A percentile compares a stretch with the other conserved stretches of the same genome.
Conservation (phyloP, 1,140 invertebrate genomes). For the Gryon sp. region DNA sequence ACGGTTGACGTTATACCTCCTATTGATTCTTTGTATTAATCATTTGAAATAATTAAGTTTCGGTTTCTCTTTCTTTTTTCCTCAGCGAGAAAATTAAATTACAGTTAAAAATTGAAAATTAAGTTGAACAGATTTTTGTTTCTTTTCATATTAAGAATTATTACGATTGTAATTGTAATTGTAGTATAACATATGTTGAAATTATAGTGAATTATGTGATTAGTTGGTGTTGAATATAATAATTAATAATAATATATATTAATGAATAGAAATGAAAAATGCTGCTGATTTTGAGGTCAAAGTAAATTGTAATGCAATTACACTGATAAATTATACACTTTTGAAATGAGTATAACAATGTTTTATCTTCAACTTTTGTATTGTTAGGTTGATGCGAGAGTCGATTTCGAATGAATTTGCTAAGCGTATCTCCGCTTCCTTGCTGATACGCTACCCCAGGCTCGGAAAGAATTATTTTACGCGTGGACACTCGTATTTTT, state of each 20-base stretch:
- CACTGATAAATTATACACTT: constrained; percentile 7
- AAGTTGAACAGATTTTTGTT: too few species aligned
- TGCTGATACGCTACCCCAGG: constrained; percentile 40
- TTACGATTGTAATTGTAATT: too few species aligned
- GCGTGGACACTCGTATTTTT: constrained; percentile 33
- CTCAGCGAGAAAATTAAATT: too few species aligned
- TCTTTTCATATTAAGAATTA: too few species aligned
- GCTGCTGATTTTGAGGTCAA: constrained; percentile 6
- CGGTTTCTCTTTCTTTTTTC: too few species aligned
- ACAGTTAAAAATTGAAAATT: too few species aligned
- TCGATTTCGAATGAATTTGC: constrained; percentile 67
- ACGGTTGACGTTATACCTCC: constrained; percentile 12
- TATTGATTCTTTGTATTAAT: constrained; percentile 4
- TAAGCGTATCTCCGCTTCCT: constrained; percentile 77
- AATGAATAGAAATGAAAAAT: background rate
- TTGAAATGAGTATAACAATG: constrained; percentile 17
- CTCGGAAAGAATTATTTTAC: constrained; percentile 56
- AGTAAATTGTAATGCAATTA: constrained; percentile 8
- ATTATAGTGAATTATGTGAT: too few species aligned
- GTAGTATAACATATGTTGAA: too few species aligned
- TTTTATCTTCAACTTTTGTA: constrained; percentile 20
- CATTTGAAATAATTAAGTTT: constrained; percentile 4
- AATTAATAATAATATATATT: too few species aligned
- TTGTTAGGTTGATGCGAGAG: constrained; percentile 60
- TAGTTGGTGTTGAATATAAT: too few species aligned